Conservation (phyloP, 2,797 vertebrate species). For the Catamblyrhynchus diadema region DNA sequence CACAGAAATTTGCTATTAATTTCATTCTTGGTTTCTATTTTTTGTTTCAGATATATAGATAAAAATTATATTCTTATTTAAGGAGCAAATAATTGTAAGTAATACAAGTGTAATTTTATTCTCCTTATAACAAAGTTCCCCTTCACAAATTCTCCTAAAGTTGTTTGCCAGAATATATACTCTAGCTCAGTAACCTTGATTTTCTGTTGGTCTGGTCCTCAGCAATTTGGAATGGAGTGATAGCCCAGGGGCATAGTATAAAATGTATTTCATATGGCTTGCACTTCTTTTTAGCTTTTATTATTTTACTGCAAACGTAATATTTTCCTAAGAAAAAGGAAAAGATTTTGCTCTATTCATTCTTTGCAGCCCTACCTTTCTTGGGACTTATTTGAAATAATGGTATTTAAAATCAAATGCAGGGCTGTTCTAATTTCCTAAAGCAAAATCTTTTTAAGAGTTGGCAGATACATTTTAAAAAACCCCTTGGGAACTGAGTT, state of each 20-base stretch:
- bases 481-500: not conserved
- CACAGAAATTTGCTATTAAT: not conserved
- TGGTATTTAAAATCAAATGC: not conserved
- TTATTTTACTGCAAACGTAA: constrained; percentile 13
- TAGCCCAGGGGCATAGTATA: not conserved
- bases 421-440: constrained; percentile 25
- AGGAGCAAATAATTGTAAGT: not conserved
- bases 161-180: not conserved
- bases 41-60: not conserved
- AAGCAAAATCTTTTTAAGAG: constrained; percentile 19
- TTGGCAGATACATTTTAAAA: constrained; percentile 8
- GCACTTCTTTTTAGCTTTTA: constrained; percentile 10
- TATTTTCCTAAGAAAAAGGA: constrained; percentile 23
- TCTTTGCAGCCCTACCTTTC: not conserved
- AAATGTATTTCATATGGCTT: constrained; percentile 20
- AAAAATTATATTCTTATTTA: not conserved
- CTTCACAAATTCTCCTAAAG: constrained; percentile 9
- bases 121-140: not conserved
- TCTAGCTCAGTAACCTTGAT: not conserved
- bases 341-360: not conserved
- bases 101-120: not conserved
- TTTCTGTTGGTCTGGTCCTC: not conserved
- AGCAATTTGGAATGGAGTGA: not conserved
- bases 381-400: constrained; percentile 25
- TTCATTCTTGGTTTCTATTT: not conserved